phyloP scores from a whole-genome alignment of 1,140 invertebrate species.

The Macrocentrus cingulum region DNA sequence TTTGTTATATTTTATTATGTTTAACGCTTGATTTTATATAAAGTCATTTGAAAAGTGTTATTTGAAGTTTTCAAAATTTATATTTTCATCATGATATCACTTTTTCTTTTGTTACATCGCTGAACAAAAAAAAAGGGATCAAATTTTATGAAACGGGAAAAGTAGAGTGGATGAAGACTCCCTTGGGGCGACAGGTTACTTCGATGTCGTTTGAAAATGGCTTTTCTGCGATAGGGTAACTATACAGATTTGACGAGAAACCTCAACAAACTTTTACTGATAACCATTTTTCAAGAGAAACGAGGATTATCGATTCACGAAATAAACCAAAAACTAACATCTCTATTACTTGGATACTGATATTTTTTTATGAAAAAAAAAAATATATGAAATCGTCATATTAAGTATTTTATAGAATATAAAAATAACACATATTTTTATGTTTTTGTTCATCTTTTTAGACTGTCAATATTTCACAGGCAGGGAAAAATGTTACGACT shows the following conservation, averaged over 20 bases:
- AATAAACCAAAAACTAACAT: background rate
- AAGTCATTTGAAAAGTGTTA: no score
- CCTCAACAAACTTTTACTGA: slow-evolving; percentile 18
- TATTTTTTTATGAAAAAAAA: no score
- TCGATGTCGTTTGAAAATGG: slow-evolving; percentile 17
- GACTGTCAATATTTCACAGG: no score
- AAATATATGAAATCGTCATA: no score
- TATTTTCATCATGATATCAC: background rate
- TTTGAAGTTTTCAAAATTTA: no score
- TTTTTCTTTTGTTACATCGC: background rate
- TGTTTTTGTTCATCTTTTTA: no score
- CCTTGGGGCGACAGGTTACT: slow-evolving; percentile 14
- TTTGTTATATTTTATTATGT: no score
- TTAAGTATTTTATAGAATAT: no score
- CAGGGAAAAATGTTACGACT: slow-evolving; percentile 4
- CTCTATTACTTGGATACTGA: background rate
- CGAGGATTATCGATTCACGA: background rate
- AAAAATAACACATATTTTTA: no score
- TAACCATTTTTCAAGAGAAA: slow-evolving; percentile 1
- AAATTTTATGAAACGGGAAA: background rate
- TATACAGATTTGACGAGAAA: background rate
- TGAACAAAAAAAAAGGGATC: slow-evolving; percentile 1
- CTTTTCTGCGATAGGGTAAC: slow-evolving; percentile 15
- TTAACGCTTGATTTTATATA: no score
- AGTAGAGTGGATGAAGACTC: slow-evolving; percentile 4